Evolutionary conservation across 2,113 vertebrate species (phyloP), one percentile per base, ranked within the genome.

Genomic region (Lagopus leucura): DNA sequence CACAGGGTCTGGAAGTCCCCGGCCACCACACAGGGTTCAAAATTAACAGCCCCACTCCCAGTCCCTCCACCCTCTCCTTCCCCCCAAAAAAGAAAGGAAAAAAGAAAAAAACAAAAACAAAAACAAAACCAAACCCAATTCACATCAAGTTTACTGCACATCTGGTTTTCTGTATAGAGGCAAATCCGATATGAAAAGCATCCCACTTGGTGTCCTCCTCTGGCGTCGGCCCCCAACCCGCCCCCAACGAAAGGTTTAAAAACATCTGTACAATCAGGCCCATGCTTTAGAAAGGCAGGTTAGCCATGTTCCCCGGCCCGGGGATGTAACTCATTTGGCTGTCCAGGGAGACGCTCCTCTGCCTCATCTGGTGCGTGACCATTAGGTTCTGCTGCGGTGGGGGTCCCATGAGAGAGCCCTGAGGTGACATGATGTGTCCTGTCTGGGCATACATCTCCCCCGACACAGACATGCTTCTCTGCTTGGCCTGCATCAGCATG

Each of bases 401-500:
- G 36, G 98, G 98, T 28, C 96, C 99, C 98, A 99, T 99, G 95
- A 99, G 98, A 50, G 98, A 98, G 87, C 99, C 98, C 96, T 99
- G 99, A 22, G 99, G 98, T 90, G 99, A 99, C 89, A 99, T 97
- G 95, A 99, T 97, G 80, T 98, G 98, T 43, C 98, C 98, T 47
- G 98, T 98, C 92, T 98, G 98, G 90, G 98, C 98, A 38, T 99
- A 99, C 90, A 99, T 98, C 88, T 99, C 99, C 19, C 98, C 99
- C 0, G 98, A 98, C 22, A 99, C 97, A 2, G 98, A 96, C 95
- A 99, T 98, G 73, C 98, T 98, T 84, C 99, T 98, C 92, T 99
- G 99, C 94, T 99, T 99, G 78, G 98, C 98, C 97, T 99, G 98
- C 98, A 99, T 99, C 98, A 99, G 98, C 99, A 99, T 98, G 96